Base-by-base conservation (phyloP, 2,797 vertebrate genomes). In the Chromis chromis region DNA sequence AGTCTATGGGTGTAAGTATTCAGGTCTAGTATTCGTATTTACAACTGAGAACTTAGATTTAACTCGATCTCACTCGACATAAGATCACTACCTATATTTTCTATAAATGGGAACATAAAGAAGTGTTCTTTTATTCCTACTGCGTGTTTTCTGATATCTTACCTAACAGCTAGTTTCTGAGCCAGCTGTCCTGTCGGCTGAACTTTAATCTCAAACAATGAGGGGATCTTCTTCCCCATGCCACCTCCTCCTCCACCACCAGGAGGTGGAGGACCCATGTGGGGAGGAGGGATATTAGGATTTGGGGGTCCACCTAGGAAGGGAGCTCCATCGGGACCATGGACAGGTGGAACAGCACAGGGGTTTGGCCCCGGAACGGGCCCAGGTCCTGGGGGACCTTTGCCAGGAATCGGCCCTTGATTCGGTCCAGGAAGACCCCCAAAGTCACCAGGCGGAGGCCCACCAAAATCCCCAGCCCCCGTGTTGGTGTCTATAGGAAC, bases 131-230 rank as follows among this genome's bases (percentile, higher is more conserved):
- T 50, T 6, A 36, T 22, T 62, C 17, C 17, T n/a, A 11, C 13
- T 49, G 24, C 27, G 4, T 42, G 1, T 40, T 62, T 46, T 54
- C 16, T 3, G 6, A 57, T 39, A 7, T 59, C 94, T 81, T 76
- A 99, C 97, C 97, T 96, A 40, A 97, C 97, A 0, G 97, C 96
- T 76, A 99, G 93, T 74, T 99, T 99, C 82, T 99, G 97, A 0
- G 97, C 97, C 78, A 99, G 91, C 83, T 99, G 97, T 61, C 96
- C 97, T 0, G 97, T 98, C 3, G 97, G 97, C 60, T 97, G 95
- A 17, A 99, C 97, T 64, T 98, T 97, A 6, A 99, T 98, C 92
- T 98, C 97, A 65, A 99, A 98, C 55, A 98, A 87, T 0, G 97
- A 99, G 0, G 97, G 97, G 65, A 98, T 98, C 88, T 98, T 98